Evolutionary conservation across 2,113 vertebrate genomes (phyloP), one percentile per base, ranked within the genome.

Genomic region (Epinephelus cyanopodus): DNA sequence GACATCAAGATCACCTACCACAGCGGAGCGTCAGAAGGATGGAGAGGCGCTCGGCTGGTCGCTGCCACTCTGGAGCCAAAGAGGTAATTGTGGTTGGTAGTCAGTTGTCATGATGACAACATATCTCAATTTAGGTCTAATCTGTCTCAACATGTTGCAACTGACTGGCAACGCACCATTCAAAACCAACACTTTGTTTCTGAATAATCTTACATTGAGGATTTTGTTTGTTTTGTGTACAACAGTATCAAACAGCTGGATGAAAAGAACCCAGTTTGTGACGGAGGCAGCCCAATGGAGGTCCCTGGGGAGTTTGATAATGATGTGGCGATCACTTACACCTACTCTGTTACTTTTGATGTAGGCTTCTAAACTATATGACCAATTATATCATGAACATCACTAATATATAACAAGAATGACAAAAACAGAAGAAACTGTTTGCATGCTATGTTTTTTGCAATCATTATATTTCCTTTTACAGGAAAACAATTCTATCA

Each of bases 1-100:
- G 98, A 99, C 88, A 99, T 99, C 89, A 97, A 92, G 83, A 98
- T 99, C 83, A 89, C 89, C 48, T 99, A 97, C 93, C 98, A 99
- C 90, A 94, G 95, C 60, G 98, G 97, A 83, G 94, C 93, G 64
- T 85, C 90, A 14, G 95, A 95, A 15, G 97, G 95, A 69, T 97
- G 97, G 94, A 94, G 79, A 69, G 97, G 96, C 53, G 95, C 97
- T 90, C 96, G 98, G 90, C 92, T 99, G 50, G 98, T 99, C 74
- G 95, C 96, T 90, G 98, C 98, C 79, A 99, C 97, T 73, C 95
- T 99, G 89, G 97, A 99, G 92, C 98, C 98, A 64, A 98, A 95
- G 95, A 99, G 98, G 98, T 99, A 92, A 76, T 3, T 25, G 37
- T 64, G 3, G 0, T 15, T 70, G 6, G 23, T 39, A 6, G 33